Evolutionary conservation across 2,113 vertebrate genomes (phyloP).

Genomic region (Emydocephalus ijimae): DNA sequence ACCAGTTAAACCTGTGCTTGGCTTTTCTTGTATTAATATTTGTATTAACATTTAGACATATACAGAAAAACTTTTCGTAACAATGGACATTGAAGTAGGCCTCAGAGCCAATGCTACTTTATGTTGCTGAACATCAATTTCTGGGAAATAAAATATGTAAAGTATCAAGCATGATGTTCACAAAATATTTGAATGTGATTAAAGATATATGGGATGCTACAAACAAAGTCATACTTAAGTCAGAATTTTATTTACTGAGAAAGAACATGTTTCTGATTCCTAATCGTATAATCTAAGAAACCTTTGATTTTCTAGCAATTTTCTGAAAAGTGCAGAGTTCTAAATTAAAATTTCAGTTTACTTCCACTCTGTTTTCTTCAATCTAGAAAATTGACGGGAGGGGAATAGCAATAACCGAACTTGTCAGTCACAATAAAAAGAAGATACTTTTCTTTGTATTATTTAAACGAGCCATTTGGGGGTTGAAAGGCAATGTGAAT

Average conservation of each 20-base stretch:
- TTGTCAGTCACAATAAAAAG: not conserved
- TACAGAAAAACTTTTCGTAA: conserved; percentile 49
- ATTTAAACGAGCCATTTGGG: not conserved
- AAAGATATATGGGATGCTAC: not conserved
- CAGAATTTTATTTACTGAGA: not conserved
- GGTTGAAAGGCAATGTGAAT: too few relatives aligned
- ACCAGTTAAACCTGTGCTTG: conserved; percentile 59
- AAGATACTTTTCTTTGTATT: not conserved
- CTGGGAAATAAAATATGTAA: not conserved
- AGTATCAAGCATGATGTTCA: not conserved
- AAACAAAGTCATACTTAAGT: not conserved
- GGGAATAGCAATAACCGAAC: not conserved
- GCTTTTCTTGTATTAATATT: conserved; percentile 50
- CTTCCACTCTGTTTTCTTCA: not conserved
- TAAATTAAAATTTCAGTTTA: not conserved
- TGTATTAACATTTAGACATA: conserved; percentile 52
- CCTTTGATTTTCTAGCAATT: not conserved
- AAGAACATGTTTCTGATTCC: not conserved
- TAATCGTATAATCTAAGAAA: not conserved
- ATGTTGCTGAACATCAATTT: conserved; percentile 25
- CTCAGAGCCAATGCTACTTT: conserved; percentile 39
- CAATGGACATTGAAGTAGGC: conserved; percentile 25
- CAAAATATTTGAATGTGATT: not conserved
- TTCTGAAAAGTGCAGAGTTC: not conserved
- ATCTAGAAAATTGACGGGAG: not conserved